These are phyloP conservation scores for Phyllotreta cruciferae DNA, from an alignment of 2,888 invertebrate genomes.

Conservation along the genomic window DNA sequence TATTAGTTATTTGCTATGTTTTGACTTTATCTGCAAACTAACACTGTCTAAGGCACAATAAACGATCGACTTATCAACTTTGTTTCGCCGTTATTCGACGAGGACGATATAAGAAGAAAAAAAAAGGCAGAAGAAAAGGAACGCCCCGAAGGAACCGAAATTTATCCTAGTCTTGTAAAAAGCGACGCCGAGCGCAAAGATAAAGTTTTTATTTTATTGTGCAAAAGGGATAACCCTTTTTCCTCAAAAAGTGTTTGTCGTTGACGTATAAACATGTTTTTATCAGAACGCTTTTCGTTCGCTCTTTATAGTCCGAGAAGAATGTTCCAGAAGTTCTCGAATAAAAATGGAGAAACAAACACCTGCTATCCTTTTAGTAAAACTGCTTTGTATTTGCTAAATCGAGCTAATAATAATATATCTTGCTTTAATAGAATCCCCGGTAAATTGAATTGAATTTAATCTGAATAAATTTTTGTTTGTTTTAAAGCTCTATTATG, in stretches of 20 bases:
- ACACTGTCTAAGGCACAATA: conserved; percentile 12
- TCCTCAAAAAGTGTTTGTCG: conserved; percentile 12
- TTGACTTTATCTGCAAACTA: conserved; percentile 6
- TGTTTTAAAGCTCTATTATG: no score
- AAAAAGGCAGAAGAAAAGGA: not conserved
- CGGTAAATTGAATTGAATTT: no score
- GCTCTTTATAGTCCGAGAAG: not conserved
- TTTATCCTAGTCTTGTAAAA: conserved; percentile 27
- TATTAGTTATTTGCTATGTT: conserved; percentile 3
- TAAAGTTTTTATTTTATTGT: conserved; percentile 30
- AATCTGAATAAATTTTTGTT: no score
- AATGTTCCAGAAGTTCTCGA: no score
- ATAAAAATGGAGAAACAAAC: no score
- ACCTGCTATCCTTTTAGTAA: no score
- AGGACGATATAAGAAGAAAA: not conserved
- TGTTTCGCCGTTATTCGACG: conserved; percentile 6
- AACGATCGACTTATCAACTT: conserved; percentile 17
- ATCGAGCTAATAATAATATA: no score
- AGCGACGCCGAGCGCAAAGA: conserved; percentile 27
- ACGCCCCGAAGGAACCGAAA: conserved; percentile 10
- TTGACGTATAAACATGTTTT: conserved; percentile 28
- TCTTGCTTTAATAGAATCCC: no score
- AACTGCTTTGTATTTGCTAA: no score
- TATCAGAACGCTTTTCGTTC: conserved; percentile 11
- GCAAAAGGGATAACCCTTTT: conserved; percentile 17